Conservation (phyloP, 2,113 vertebrate species). For the Phalacrocorax carbo region DNA sequence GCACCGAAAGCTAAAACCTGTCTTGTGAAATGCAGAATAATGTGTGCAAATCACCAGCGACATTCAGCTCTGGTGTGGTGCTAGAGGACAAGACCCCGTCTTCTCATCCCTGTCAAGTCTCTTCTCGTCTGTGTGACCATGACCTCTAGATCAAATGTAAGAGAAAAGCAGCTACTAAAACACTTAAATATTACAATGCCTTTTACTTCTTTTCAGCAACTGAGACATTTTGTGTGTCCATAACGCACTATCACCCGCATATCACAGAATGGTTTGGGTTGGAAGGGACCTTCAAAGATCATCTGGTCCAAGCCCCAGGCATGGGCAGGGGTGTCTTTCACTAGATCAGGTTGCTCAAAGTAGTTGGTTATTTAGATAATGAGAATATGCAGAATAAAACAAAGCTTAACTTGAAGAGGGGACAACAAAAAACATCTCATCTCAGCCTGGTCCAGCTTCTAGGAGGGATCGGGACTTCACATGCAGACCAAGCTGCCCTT, state of each 20-base stretch:
- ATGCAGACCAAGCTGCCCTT: not conserved
- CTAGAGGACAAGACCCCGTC: not conserved
- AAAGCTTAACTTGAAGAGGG: not conserved
- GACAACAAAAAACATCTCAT: not conserved
- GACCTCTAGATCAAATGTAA: not conserved
- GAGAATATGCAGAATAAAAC: not conserved
- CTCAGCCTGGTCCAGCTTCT: not conserved
- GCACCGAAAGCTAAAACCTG: not conserved
- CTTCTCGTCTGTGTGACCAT: not conserved
- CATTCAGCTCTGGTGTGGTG: not conserved
- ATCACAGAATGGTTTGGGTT: not conserved
- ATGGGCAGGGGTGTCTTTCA: not conserved
- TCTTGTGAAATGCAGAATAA: not conserved
- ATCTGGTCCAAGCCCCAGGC: not conserved
- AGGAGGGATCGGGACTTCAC: not conserved
- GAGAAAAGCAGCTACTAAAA: not conserved
- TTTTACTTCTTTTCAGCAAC: not conserved
- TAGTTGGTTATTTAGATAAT: not conserved
- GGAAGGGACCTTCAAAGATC: not conserved
- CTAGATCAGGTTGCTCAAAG: not conserved
- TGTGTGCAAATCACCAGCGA: not conserved
- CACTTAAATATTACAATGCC: not conserved
- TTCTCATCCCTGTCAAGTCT: not conserved
- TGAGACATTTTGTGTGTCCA: not conserved
- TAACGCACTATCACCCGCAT: not conserved